Evolutionary conservation across 2,888 invertebrate genomes (phyloP).

Genomic region (Athalia rosae): DNA sequence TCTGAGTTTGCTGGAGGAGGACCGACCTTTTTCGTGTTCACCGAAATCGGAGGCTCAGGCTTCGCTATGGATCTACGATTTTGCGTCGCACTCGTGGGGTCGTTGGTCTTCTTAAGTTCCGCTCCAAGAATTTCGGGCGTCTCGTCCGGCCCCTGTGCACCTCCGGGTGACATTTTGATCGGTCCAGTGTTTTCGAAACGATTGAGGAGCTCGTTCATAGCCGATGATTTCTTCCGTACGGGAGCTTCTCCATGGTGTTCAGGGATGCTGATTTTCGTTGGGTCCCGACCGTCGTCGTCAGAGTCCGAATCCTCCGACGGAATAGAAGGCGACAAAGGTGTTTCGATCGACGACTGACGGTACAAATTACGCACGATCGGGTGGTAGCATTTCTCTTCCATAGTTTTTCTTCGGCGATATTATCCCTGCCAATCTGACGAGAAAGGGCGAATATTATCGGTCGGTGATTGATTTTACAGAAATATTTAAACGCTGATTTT

Average conservation of each 20-base stretch:
- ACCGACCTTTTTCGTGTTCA: neutral
- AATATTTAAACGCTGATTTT: neutral
- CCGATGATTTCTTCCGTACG: constrained; percentile 1
- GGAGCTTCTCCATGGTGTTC: neutral
- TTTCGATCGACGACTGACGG: constrained; percentile 66
- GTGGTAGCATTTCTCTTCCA: constrained; percentile 50
- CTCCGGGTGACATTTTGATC: constrained; percentile 14
- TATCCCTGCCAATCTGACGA: constrained; percentile 15
- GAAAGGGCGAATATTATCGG: neutral
- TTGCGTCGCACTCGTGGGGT: neutral
- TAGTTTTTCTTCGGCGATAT: constrained; percentile 5
- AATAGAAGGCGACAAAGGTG: constrained; percentile 57
- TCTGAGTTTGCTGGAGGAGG: neutral
- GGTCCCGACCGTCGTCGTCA: constrained; percentile 48
- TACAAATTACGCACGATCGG: constrained; percentile 61
- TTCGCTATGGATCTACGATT: neutral
- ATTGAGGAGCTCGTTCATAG: neutral
- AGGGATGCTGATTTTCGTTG: neutral
- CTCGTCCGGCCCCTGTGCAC: neutral
- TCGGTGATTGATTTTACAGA: neutral
- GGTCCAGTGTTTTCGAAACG: constrained; percentile 51
- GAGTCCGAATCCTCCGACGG: constrained; percentile 48
- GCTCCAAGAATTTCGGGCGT: neutral
- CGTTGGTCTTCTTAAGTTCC: neutral
- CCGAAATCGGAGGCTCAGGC: neutral